Base-by-base conservation (phyloP, 2,113 vertebrate genomes). In the Brachionichthys hirsutus region DNA sequence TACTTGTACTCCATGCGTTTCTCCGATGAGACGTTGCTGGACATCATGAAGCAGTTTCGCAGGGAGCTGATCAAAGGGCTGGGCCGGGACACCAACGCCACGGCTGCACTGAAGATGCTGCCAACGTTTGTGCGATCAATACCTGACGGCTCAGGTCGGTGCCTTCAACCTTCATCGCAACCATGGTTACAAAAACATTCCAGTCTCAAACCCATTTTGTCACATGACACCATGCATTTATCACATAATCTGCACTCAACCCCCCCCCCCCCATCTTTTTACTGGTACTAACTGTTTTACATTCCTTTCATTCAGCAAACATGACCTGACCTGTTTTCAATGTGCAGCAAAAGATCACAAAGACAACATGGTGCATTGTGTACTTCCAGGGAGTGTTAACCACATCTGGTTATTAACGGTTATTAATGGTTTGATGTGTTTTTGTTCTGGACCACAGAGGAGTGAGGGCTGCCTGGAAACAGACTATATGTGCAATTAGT, bases 1-100 rank as follows among this genome's bases (percentile, higher is more conserved):
- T 98, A 98, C 81, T 90, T 99, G 64, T 98, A 98, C 49, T 85
- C 94, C 87, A 98, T 99, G 94, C 92, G 96, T 44, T 95, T 98
- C 77, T 99, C 95, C 0, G 96, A 98, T 0, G 96, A 98, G 89
- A 98, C 93, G 0, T 88, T 99, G 62, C 49, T 91, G 62, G 95
- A 98, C 45, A 89, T 99, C 78, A 94, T 91, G 89, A 82, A 82
- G 13, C 93, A 95, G 53, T 98, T 98, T 86, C 89, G 86, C 66
- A 91, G 79, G 9, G 96, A 98, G 84, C 92, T 99, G 91, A 86
- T 73, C 76, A 92, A 92, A 2, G 97, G 97, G 56, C 91, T 99
- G 71, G 92, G 91, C n/a, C 86, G 93, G 44, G 95, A 97, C 81
- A 94, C 91, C 15, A 96, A 94, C 71, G 86, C 95, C 12, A 98